Evolutionary conservation across 2,113 vertebrate species (phyloP).

Genomic region (Bos indicus): DNA sequence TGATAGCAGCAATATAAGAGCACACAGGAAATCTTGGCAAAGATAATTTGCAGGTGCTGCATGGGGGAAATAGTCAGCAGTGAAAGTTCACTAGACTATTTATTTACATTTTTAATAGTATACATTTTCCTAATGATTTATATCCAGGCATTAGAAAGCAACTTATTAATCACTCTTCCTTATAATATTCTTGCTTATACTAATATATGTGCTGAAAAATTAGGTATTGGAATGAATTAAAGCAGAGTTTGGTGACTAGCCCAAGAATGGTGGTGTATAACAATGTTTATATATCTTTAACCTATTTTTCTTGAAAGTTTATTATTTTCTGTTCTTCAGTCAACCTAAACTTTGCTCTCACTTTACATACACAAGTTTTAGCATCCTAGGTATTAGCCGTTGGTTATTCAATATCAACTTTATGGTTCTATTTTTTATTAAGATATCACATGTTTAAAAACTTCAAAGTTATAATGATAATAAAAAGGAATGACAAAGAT

Average conservation of each 20-base stretch:
- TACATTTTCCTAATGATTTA: not conserved
- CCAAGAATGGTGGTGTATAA: not conserved
- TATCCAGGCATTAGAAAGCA: not conserved
- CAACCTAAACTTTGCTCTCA: not conserved
- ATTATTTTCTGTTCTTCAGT: not conserved
- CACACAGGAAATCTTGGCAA: not conserved
- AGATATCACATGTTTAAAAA: not conserved
- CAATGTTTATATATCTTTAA: not conserved
- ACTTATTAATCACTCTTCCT: not conserved
- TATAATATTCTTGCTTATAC: not conserved
- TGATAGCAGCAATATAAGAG: not conserved
- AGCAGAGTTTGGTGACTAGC: not conserved
- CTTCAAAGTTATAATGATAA: slow-evolving; percentile 20
- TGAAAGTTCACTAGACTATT: not conserved
- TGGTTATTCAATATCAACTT: not conserved
- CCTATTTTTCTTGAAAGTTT: not conserved
- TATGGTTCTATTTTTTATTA: slow-evolving; percentile 36
- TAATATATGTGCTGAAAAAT: not conserved
- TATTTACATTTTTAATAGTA: not conserved
- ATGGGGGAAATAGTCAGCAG: not conserved
- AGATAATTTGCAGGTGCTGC: not conserved
- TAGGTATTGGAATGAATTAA: not conserved
- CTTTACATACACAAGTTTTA: not conserved
- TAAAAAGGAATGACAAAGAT: not conserved
- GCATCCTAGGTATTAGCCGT: not conserved